These are phyloP conservation scores for Cotesia vestalis DNA, from an alignment of 1,140 invertebrate genomes.

Conservation along the genomic window DNA sequence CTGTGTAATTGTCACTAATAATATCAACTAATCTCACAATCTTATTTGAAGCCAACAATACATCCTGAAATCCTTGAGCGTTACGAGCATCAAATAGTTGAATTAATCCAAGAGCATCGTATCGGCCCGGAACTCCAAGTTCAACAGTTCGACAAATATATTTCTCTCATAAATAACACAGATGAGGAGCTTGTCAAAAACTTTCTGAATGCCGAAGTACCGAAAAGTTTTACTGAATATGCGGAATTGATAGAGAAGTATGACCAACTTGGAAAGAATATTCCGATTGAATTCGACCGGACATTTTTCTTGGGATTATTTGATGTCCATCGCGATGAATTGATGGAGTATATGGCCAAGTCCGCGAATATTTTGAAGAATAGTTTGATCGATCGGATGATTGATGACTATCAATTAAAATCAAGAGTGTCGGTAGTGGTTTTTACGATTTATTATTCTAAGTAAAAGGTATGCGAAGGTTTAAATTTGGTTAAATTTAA, in stretches of 20 bases:
- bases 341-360: constrained; percentile 78
- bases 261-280: constrained; percentile 71
- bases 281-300: constrained; percentile 73
- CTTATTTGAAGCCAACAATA: constrained; percentile 72
- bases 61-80: constrained; percentile 71
- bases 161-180: constrained; percentile 80
- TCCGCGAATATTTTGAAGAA: constrained; percentile 76
- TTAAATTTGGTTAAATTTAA: constrained; percentile 46
- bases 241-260: constrained; percentile 73
- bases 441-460: not conserved
- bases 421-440: constrained; percentile 75
- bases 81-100: constrained; percentile 68
- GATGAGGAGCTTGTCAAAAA: constrained; percentile 72
- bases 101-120: constrained; percentile 75
- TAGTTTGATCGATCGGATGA: constrained; percentile 78
- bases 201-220: constrained; percentile 73
- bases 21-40: constrained; percentile 29
- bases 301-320: constrained; percentile 84
- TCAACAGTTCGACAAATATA: constrained; percentile 83
- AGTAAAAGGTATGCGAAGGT: too few species aligned
- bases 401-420: constrained; percentile 80
- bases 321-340: constrained; percentile 81
- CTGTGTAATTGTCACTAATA: not conserved
- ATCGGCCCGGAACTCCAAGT: constrained; percentile 76
- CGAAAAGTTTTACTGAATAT: constrained; percentile 75